phyloP scores from a whole-genome alignment of 2,888 invertebrate genomes.

The Theristus sp. region DNA sequence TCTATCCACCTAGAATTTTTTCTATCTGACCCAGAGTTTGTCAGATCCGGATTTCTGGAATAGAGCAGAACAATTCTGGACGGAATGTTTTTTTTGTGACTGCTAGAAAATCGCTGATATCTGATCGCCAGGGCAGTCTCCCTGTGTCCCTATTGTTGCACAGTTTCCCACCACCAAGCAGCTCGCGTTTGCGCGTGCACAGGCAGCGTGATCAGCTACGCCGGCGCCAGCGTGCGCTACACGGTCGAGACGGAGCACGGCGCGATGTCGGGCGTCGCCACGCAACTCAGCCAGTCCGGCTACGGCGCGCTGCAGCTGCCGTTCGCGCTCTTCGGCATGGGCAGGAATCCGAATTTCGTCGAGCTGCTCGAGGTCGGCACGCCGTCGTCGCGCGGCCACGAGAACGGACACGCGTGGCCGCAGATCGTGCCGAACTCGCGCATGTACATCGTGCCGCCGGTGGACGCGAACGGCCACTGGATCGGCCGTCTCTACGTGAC shows the following conservation, averaged over 20 bases:
- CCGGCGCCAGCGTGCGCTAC: constrained; percentile 1
- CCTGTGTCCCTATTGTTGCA: too few relatives aligned
- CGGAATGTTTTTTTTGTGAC: too few relatives aligned
- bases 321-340: constrained; percentile 87
- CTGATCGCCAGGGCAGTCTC: too few relatives aligned
- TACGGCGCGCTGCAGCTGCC: constrained; percentile 67
- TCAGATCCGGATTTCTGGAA: neutral
- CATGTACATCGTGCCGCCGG: constrained; percentile 77
- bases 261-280: neutral
- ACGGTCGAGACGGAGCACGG: neutral
- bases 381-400: constrained; percentile 13
- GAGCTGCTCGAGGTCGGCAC: constrained; percentile 62
- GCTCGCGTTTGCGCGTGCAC: too few relatives aligned
- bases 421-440: constrained; percentile 76
- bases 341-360: constrained; percentile 89
- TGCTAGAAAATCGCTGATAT: too few relatives aligned
- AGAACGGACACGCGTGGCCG: constrained; percentile 1
- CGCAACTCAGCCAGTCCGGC: neutral
- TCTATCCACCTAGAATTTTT: too few relatives aligned
- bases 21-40: too few relatives aligned
- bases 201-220: neutral
- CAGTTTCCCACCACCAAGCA: too few relatives aligned
- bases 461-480: constrained; percentile 13
- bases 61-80: neutral
- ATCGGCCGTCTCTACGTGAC: constrained; percentile 23